Evolutionary conservation across 2,113 vertebrate genomes (phyloP).

Genomic region (Coregonus clupeaformis): DNA sequence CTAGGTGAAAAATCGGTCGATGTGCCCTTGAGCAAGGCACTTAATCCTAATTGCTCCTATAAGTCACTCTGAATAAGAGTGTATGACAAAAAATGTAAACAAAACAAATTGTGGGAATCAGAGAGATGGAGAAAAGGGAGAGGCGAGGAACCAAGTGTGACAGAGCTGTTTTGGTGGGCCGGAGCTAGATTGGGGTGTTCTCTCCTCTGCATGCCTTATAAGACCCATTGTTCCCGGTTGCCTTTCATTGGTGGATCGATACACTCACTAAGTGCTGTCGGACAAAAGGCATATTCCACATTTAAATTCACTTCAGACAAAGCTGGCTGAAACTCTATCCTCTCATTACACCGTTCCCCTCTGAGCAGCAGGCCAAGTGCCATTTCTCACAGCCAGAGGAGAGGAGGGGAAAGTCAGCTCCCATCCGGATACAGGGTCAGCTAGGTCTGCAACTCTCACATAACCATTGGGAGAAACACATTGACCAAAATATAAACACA

Average conservation of each 20-base stretch:
- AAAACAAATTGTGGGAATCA: neutral
- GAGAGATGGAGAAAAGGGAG: neutral
- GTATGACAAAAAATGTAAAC: too few relatives aligned
- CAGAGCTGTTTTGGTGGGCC: neutral
- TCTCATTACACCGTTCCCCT: slow-evolving; percentile 39
- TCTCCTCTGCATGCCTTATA: neutral
- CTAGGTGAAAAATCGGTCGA: too few relatives aligned
- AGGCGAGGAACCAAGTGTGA: neutral
- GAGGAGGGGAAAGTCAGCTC: neutral
- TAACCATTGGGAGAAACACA: neutral
- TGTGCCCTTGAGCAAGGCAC: too few relatives aligned
- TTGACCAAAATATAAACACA: neutral
- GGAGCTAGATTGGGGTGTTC: neutral
- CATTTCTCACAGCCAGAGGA: slow-evolving; percentile 39
- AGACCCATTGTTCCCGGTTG: slow-evolving; percentile 36
- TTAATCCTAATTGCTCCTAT: too few relatives aligned
- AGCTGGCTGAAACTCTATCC: slow-evolving; percentile 51
- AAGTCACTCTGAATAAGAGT: too few relatives aligned
- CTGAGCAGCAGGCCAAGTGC: slow-evolving; percentile 23
- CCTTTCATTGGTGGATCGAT: slow-evolving; percentile 61
- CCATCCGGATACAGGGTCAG: too few relatives aligned
- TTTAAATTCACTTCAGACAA: slow-evolving; percentile 56
- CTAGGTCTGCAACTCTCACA: neutral
- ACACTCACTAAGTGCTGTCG: slow-evolving; percentile 56
- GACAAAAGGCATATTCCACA: slow-evolving; percentile 65